phyloP scores from a whole-genome alignment of 2,888 invertebrate genomes.

The Eupithecia centaureata region DNA sequence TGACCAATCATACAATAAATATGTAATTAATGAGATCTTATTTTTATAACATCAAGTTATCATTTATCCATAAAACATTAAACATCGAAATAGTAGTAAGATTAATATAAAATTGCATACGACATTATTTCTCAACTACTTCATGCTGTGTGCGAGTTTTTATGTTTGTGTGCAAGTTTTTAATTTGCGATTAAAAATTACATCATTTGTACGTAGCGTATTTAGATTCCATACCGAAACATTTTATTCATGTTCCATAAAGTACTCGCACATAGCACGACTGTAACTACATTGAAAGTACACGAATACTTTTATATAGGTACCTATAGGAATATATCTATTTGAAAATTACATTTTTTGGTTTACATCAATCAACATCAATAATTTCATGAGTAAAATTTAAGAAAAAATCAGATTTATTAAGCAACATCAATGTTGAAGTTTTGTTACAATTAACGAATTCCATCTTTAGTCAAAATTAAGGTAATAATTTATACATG shows the following conservation, averaged over 20 bases:
- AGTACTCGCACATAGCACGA: background rate
- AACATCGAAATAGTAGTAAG: slow-evolving; percentile 1
- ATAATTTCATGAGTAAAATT: background rate
- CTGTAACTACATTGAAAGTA: background rate
- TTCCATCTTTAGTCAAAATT: background rate
- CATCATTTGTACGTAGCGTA: no score
- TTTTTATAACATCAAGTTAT: slow-evolving; percentile 40
- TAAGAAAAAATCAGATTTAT: background rate
- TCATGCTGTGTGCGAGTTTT: background rate
- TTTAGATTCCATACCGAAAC: background rate
- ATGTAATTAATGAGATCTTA: slow-evolving; percentile 48
- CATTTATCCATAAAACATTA: background rate
- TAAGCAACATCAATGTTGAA: background rate
- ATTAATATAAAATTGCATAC: background rate
- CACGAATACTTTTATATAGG: background rate
- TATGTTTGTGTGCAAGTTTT: no score
- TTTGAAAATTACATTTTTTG: background rate
- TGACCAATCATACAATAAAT: slow-evolving; percentile 40
- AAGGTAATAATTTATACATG: slow-evolving; percentile 6
- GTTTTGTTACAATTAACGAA: background rate
- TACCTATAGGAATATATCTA: background rate
- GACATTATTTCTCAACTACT: background rate
- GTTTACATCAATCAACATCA: background rate
- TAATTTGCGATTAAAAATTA: background rate
- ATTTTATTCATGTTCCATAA: background rate